phyloP scores from a whole-genome alignment of 2,888 invertebrate genomes.

The Idaea dimidiata region DNA sequence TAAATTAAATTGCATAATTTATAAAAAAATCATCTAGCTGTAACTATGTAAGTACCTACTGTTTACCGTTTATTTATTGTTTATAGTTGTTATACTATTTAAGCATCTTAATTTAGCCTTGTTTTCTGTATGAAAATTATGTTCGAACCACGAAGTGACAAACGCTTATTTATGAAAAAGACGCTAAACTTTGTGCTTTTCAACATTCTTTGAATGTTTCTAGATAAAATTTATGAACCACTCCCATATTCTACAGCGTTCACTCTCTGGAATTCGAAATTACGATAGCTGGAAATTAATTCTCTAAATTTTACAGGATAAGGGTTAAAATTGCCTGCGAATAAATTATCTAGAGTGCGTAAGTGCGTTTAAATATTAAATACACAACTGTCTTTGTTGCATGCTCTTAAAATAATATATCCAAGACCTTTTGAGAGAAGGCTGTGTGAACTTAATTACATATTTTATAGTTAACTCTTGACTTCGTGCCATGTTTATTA shows the following conservation, averaged over 20 bases:
- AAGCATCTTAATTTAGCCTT: neutral
- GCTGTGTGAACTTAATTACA: neutral
- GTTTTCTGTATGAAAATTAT: neutral
- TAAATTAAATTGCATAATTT: too few species aligned
- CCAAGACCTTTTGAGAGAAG: neutral
- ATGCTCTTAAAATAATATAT: neutral
- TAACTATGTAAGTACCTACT: too few species aligned
- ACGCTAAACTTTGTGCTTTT: neutral
- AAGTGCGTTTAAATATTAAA: neutral
- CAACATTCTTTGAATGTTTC: neutral
- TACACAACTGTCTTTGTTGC: neutral
- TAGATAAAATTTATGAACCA: neutral
- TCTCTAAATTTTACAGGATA: neutral
- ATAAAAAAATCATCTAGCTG: too few species aligned
- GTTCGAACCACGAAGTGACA: neutral
- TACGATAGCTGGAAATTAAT: neutral
- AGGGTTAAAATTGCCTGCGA: neutral
- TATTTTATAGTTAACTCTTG: neutral
- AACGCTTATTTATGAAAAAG: neutral
- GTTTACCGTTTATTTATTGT: too few species aligned
- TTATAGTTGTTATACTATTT: too few species aligned
- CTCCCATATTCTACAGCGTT: neutral
- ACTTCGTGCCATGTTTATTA: neutral
- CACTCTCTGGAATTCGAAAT: neutral
- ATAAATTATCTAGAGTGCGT: neutral